Evolutionary conservation across 2,888 invertebrate genomes (phyloP), one percentile per base, ranked within the genome.

Genomic region (Lymantria monacha): DNA sequence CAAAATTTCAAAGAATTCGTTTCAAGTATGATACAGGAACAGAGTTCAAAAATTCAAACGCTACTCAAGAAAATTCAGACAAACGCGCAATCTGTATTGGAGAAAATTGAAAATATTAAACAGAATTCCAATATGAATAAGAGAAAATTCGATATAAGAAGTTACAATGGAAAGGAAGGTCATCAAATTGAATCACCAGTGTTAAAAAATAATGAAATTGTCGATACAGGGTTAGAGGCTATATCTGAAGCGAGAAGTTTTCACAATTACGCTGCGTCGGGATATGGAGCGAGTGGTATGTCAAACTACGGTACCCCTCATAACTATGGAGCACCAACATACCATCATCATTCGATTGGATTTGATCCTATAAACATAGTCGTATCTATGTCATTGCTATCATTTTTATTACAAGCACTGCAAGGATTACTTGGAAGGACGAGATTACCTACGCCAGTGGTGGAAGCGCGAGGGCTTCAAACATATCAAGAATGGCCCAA

Each of bases 271-370:
- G 63, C 74, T 11, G 64, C 80, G 1, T 78, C 87, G 1, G 83
- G 84, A 7, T 89, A 81, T 55, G 88, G 87, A 37, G 74, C 68
- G 0, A 87, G 81, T 43, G 85, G 74, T 0, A 79, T 69, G 46
- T 73, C 72, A 0, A 86, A 81, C 55, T 83, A 83, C 59, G 82
- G 75, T 14, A 47, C 66, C 11, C 30, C 70, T 47, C 46, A 46
- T n/a, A 47, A 38, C 30, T 48, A 48, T 43, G 49, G 49, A 15
- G 44, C 61, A 11, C 71, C 76, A 11, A 80, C 86, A 0, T 90
- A 89, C 57, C 90, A 92, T 59, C 91, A 91, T 53, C 91, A 92
- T 64, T 91, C 90, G 0, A 87, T 92, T 47, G 91, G 91, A n/a
- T 88, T 92, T 53, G 91, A 92, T 74, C 91, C 92, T 9, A 76